phyloP scores from a whole-genome alignment of 1,140 invertebrate genomes.

The Ostrea denselamellosa region DNA sequence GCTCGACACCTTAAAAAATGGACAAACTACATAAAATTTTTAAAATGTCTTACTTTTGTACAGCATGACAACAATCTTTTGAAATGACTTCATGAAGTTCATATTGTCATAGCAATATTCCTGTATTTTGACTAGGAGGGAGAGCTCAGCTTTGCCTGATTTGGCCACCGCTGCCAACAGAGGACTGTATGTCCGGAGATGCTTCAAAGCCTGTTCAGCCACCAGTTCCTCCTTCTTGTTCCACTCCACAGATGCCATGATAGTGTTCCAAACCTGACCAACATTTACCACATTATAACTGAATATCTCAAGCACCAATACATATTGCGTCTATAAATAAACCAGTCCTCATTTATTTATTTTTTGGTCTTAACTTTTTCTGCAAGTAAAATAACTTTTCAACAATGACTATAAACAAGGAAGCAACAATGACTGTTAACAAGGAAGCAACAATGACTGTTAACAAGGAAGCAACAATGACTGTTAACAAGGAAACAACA shows the following conservation, averaged over 20 bases:
- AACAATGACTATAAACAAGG: too few relatives aligned
- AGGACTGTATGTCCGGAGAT: conserved; percentile 90
- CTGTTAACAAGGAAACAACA: not conserved
- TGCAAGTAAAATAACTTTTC: too few relatives aligned
- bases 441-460: too few relatives aligned
- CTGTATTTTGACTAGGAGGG: conserved; percentile 93
- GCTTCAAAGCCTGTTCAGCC: conserved; percentile 95
- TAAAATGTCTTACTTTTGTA: conserved; percentile 88
- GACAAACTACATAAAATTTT: too few relatives aligned
- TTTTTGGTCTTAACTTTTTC: too few relatives aligned
- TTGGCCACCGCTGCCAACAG: conserved; percentile 91
- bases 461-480: too few relatives aligned
- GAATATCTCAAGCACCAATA: not conserved
- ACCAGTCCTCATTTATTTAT: too few relatives aligned
- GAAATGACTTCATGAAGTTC: conserved; percentile 99
- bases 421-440: too few relatives aligned
- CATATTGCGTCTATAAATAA: not conserved
- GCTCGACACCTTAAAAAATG: too few relatives aligned
- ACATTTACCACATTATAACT: not conserved
- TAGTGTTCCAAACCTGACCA: conserved; percentile 89
- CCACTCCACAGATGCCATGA: conserved; percentile 97
- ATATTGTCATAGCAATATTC: conserved; percentile 99
- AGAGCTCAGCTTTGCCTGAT: conserved; percentile 90
- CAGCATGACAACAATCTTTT: conserved; percentile 96
- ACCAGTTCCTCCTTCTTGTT: conserved; percentile 98